Conservation (phyloP, 2,888 invertebrate species). For the Eupithecia vulgata region DNA sequence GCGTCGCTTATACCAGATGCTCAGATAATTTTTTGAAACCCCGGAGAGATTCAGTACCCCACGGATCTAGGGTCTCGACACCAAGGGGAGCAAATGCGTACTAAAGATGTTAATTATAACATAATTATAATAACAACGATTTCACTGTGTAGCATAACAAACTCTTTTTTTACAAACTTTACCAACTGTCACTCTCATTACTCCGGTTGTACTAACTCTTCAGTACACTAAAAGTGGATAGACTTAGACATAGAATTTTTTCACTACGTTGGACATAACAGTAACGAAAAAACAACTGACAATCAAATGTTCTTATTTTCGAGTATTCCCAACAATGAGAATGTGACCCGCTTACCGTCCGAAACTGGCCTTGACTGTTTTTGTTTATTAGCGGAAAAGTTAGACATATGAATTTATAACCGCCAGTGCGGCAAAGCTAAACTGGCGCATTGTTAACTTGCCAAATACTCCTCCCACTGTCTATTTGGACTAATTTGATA, state of each 20-base stretch:
- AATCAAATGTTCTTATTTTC: neutral
- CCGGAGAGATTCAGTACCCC: too few species aligned
- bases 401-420: conserved; percentile 43
- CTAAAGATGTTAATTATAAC: too few species aligned
- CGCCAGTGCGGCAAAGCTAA: conserved; percentile 34
- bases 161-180: too few species aligned
- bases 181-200: too few species aligned
- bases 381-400: conserved; percentile 50
- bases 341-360: neutral
- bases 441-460: conserved; percentile 37
- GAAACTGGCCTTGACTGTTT: conserved; percentile 40
- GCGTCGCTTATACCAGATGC: too few species aligned
- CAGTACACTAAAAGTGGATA: too few species aligned
- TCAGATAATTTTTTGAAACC: too few species aligned
- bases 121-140: too few species aligned
- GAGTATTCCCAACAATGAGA: neutral
- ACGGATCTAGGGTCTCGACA: too few species aligned
- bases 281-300: neutral
- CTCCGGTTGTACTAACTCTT: neutral
- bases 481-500: conserved; percentile 22
- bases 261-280: neutral
- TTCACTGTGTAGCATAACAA: too few species aligned
- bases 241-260: too few species aligned
- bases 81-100: too few species aligned
- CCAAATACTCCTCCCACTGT: conserved; percentile 24